Conservation (phyloP, 2,888 invertebrate species). For the Azorinus chamasolen region DNA sequence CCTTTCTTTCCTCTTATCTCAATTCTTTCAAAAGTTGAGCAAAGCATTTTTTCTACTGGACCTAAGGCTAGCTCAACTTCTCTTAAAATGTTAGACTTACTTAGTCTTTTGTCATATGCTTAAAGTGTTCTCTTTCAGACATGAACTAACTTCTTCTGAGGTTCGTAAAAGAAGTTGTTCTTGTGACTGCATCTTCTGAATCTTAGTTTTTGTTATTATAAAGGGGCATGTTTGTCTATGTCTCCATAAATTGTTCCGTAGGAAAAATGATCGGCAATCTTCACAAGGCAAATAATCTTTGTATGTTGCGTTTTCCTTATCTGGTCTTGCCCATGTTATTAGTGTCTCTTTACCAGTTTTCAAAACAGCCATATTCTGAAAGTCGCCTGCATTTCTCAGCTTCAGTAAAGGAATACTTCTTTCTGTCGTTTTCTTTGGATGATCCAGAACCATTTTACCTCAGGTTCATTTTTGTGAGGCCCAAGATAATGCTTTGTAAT, state of each 20-base stretch:
- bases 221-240: constrained; percentile 18
- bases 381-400: constrained; percentile 24
- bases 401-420: constrained; percentile 16
- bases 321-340: constrained; percentile 23
- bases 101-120: constrained; percentile 2
- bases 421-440: constrained; percentile 19
- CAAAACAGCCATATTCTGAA: constrained; percentile 20
- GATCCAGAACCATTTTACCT: constrained; percentile 14
- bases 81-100: constrained; percentile 13
- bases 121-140: constrained; percentile 15
- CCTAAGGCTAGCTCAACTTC: constrained; percentile 2
- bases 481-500: constrained; percentile 26
- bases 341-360: constrained; percentile 27
- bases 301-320: constrained; percentile 20
- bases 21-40: constrained; percentile 25
- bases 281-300: constrained; percentile 9
- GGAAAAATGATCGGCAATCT: constrained; percentile 4
- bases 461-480: constrained; percentile 15
- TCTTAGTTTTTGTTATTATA: constrained; percentile 2
- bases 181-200: constrained; percentile 13
- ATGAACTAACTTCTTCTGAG: constrained; percentile 14
- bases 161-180: constrained; percentile 10
- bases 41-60: constrained; percentile 12
- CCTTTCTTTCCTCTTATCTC: constrained; percentile 43
- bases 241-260: constrained; percentile 8